A percentile compares a stretch with the other conserved stretches of the same genome.
These are phyloP conservation scores for Semnornis frantzii DNA, from an alignment of 2,113 vertebrate species.

Conservation along the genomic window DNA sequence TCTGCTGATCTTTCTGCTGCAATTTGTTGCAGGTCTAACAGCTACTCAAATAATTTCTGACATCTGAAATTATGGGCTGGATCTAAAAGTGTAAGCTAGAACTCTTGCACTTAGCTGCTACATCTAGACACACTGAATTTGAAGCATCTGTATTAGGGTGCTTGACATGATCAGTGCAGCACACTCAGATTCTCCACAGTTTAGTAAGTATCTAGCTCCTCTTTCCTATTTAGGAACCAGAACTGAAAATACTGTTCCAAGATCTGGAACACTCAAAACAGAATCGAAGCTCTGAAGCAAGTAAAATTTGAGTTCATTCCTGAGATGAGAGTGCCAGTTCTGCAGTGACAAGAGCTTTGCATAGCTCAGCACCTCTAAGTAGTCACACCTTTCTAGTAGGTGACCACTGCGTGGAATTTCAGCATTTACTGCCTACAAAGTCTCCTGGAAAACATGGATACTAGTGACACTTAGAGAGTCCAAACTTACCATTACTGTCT, in stretches of 20 bases:
- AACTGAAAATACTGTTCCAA: background rate
- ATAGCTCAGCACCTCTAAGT: background rate
- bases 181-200: background rate
- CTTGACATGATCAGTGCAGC: background rate
- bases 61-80: background rate
- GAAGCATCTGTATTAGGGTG: background rate
- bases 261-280: background rate
- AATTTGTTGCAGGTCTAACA: slow-evolving; percentile 46
- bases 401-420: background rate
- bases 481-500: background rate
- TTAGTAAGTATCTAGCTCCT: background rate
- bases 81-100: background rate
- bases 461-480: background rate
- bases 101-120: background rate
- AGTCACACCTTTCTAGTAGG: background rate
- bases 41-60: slow-evolving; percentile 33
- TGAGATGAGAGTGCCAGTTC: background rate
- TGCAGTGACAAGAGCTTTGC: background rate
- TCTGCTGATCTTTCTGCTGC: slow-evolving; percentile 70
- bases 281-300: background rate
- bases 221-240: background rate
- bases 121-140: background rate
- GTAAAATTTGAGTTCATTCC: background rate
- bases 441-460: background rate
- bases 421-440: background rate